These are phyloP conservation scores for Dexiosoma caninum DNA, from an alignment of 2,888 invertebrate species.

Conservation along the genomic window DNA sequence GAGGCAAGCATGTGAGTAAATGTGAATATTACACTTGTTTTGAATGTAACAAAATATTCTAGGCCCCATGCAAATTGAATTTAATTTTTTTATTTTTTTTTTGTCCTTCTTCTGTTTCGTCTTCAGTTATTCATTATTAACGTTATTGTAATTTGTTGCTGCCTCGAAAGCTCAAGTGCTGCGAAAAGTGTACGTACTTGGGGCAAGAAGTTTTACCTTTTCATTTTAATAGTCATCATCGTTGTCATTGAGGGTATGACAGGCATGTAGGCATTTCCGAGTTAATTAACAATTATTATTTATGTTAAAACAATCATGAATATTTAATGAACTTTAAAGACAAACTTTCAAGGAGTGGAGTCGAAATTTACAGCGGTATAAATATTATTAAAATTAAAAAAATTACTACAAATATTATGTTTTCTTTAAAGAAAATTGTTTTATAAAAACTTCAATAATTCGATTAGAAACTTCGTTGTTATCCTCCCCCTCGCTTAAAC, in stretches of 20 bases:
- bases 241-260: constrained; percentile 8
- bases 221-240: constrained; percentile 15
- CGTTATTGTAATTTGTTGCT: constrained; percentile 21
- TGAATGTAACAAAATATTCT: constrained; percentile 36
- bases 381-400: too few relatives aligned
- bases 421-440: too few relatives aligned
- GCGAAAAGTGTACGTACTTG: neutral
- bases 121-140: constrained; percentile 15
- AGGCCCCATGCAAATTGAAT: constrained; percentile 45
- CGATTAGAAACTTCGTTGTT: neutral
- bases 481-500: too few relatives aligned
- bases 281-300: constrained; percentile 45
- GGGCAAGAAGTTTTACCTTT: neutral
- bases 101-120: neutral
- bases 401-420: too few relatives aligned
- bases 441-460: too few relatives aligned
- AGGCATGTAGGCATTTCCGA: constrained; percentile 36
- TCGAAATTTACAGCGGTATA: neutral
- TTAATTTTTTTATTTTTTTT: too few relatives aligned
- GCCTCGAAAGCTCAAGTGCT: neutral
- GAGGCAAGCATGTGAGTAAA: neutral
- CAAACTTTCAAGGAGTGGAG: constrained; percentile 8
- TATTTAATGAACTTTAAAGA: constrained; percentile 15
- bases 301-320: constrained; percentile 36
- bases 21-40: constrained; percentile 56